Evolutionary conservation across 2,113 vertebrate genomes (phyloP), one percentile per base, ranked within the genome.

Genomic region (Crocuta crocuta): DNA sequence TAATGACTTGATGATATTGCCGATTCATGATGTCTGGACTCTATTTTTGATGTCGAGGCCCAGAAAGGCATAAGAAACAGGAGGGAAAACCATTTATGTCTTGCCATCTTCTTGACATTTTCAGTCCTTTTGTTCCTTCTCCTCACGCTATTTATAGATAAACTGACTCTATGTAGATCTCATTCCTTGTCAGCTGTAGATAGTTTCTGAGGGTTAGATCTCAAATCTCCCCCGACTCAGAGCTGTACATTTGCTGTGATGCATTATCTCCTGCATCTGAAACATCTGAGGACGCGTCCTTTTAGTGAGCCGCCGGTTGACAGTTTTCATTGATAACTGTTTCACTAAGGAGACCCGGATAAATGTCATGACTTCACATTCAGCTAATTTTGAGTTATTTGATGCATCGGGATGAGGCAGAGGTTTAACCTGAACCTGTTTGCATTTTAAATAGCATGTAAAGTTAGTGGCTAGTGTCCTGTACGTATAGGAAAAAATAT

Each of bases 301-400:
- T 91, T 93, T 55, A 58, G 43, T 16, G 3, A 93, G 21, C 70
- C 63, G 12, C 65, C 71, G 48, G 71, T 50, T 84, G 23, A 85
- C 43, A 35, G 8, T 89, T 86, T 66, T 95, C 19, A 23, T 7
- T 79, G 73, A 48, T 74, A 80, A 28, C 61, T 45, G 13, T 73
- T 89, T 93, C 39, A 63, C 19, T 28, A 26, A 96, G 55, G 68
- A 96, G 96, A 53, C 26, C 8, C 26, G 61, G 0, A 92, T 70
- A 80, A 97, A 61, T 76, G n/a, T 55, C 2, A 24, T 83, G 48
- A 82, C 55, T 91, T 93, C 39, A 39, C 19, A 93, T 68, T 91
- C 26, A 80, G 53, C 35, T 89, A 48, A 65, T 91, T 93, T 43
- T 91, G 78, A 91, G 26, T 66, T 95, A 68, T 88, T 81, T 85